Percentiles rank a stretch among this genome's conserved stretches.
Evolutionary conservation across 1,140 invertebrate species (phyloP).

Genomic region (Drosophila pseudoananassae): DNA sequence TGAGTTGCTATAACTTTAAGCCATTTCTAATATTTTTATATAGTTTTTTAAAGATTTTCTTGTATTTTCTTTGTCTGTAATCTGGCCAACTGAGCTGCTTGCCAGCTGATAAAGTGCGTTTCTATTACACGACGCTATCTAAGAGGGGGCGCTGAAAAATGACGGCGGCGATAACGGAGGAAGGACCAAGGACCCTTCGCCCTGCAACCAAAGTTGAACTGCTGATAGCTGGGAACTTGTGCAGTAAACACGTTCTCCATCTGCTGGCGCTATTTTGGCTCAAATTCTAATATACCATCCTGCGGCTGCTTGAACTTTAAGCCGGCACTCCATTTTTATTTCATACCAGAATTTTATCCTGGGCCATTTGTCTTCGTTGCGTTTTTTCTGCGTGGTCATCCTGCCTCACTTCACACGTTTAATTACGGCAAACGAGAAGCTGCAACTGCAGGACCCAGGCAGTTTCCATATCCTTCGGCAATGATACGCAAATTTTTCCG

Average conservation of each 20-base stretch:
- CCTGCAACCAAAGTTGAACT: constrained; percentile 22
- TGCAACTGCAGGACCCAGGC: constrained; percentile 17
- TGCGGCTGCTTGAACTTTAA: constrained; percentile 36
- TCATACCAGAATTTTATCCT: constrained; percentile 5
- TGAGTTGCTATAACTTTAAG: neutral
- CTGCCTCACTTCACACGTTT: constrained; percentile 43
- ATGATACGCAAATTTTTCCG: constrained; percentile 25
- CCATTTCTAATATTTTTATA: neutral
- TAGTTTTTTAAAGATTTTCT: neutral
- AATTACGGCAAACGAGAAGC: constrained; percentile 41
- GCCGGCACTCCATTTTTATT: constrained; percentile 10
- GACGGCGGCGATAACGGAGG: constrained; percentile 29
- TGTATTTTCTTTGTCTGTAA: neutral
- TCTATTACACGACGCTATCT: constrained; percentile 47
- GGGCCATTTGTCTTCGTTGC: constrained; percentile 54
- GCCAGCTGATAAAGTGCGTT: constrained; percentile 49
- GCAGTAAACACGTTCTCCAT: constrained; percentile 36
- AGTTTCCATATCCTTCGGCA: neutral
- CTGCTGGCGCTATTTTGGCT: constrained; percentile 28
- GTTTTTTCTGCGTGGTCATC: constrained; percentile 40
- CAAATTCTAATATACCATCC: constrained; percentile 36
- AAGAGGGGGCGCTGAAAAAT: constrained; percentile 36
- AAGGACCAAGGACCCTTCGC: constrained; percentile 15
- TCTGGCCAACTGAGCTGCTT: constrained; percentile 32
- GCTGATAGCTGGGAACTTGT: constrained; percentile 28